Percentiles rank a stretch among this genome's conserved stretches.
phyloP scores from a whole-genome alignment of 2,888 invertebrate genomes.

The Mesopsocus fuscifrons region DNA sequence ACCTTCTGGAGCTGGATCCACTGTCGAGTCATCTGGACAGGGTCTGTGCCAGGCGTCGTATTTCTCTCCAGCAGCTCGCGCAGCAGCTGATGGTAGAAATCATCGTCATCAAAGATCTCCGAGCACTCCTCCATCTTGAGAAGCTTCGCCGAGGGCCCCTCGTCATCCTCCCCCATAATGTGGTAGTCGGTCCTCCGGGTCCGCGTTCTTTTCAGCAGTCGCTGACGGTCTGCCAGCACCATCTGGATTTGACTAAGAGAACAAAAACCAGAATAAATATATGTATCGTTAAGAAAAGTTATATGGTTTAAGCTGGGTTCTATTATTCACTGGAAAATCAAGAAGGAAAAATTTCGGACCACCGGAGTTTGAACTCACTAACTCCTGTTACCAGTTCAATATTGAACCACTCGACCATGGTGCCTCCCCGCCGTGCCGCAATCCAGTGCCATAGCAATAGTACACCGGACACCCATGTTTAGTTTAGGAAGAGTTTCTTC shows the following conservation, averaged over 20 bases:
- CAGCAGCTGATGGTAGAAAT: slow-evolving; percentile 88
- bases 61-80: slow-evolving; percentile 85
- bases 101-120: slow-evolving; percentile 91
- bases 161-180: slow-evolving; percentile 37
- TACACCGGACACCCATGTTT: no score
- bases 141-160: slow-evolving; percentile 1
- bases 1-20: slow-evolving; percentile 87
- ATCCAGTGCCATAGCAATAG: no score
- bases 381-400: no score
- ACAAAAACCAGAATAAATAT: no score
- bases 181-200: slow-evolving; percentile 53
- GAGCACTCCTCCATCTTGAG: slow-evolving; percentile 17
- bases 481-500: no score
- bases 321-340: no score
- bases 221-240: slow-evolving; percentile 54
- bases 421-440: no score
- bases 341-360: no score
- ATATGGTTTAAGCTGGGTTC: no score
- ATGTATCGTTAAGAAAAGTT: no score
- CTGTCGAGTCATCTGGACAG: slow-evolving; percentile 66
- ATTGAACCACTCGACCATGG: no score
- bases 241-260: slow-evolving; percentile 74
- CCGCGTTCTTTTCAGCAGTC: slow-evolving; percentile 61
- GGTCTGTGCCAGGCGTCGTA: slow-evolving; percentile 63
- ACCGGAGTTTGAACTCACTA: no score